Evolutionary conservation across 1,140 invertebrate genomes (phyloP).

Genomic region (Anastrepha ludens): DNA sequence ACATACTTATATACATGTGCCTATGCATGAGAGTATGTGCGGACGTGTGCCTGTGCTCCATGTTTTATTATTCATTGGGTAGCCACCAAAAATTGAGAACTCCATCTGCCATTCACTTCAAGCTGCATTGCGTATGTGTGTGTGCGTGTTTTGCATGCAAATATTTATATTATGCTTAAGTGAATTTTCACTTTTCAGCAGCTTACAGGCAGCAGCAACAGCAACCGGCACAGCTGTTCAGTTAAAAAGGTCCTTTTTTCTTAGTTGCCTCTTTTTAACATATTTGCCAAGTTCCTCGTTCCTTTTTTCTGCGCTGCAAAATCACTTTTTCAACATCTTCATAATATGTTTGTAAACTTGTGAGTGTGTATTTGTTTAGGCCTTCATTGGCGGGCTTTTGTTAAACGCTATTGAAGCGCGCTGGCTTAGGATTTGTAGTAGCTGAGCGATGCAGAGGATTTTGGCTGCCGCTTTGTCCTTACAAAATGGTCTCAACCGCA

Average conservation of each 20-base stretch:
- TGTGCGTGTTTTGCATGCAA: slow-evolving; percentile 26
- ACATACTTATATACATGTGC: not conserved
- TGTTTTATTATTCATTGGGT: slow-evolving; percentile 36
- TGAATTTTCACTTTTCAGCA: slow-evolving; percentile 15
- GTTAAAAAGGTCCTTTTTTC: not conserved
- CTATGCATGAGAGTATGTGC: not conserved
- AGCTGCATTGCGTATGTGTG: not conserved
- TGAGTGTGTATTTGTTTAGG: slow-evolving; percentile 36
- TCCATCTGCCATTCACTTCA: not conserved
- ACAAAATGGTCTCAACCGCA: slow-evolving; percentile 30
- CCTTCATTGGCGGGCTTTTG: slow-evolving; percentile 4
- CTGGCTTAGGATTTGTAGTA: slow-evolving; percentile 1
- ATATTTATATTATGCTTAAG: slow-evolving; percentile 36
- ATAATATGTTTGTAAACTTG: not conserved
- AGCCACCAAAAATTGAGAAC: slow-evolving; percentile 27
- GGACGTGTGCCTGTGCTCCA: not conserved
- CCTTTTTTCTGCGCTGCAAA: not conserved
- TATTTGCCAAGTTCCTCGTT: not conserved
- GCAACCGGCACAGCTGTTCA: slow-evolving; percentile 4
- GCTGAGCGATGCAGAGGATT: not conserved
- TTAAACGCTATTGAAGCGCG: not conserved
- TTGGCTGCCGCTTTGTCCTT: slow-evolving; percentile 7
- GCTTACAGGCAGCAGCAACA: not conserved
- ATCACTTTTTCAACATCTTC: slow-evolving; percentile 19
- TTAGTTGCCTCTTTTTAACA: not conserved